A percentile compares a stretch with the other conserved stretches of the same genome.
phyloP scores from a whole-genome alignment of 2,888 invertebrate species.

The Cancer borealis region DNA sequence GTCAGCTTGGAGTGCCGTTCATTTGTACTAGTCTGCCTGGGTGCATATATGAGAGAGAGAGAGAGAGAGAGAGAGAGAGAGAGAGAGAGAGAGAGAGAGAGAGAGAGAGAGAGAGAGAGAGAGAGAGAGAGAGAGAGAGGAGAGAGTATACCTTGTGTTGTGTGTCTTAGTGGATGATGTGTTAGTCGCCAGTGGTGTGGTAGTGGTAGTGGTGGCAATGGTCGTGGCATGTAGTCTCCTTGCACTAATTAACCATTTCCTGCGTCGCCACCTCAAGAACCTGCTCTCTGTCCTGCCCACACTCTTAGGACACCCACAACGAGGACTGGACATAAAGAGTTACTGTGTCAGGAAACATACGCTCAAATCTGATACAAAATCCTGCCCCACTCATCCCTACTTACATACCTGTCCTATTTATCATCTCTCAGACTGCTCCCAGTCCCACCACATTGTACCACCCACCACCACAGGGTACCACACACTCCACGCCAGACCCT shows the following conservation, averaged over 20 bases:
- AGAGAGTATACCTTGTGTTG: too few species aligned
- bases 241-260: too few species aligned
- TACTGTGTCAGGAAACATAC: neutral
- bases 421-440: neutral
- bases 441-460: neutral
- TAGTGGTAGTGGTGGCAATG: too few species aligned
- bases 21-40: neutral
- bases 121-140: too few species aligned
- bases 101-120: too few species aligned
- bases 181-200: too few species aligned
- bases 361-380: neutral
- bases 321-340: too few species aligned
- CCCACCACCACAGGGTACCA: neutral
- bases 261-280: neutral
- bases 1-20: neutral
- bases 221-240: too few species aligned
- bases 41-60: neutral
- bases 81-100: neutral
- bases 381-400: neutral
- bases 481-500: neutral
- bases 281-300: neutral
- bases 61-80: slow-evolving; percentile 11
- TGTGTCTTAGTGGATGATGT: too few species aligned
- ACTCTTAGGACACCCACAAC: neutral
- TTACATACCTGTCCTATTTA: neutral